A percentile compares a stretch with the other conserved stretches of the same genome.
Conservation (phyloP, 1,140 invertebrate species). For the Druon quercuslanigerum region DNA sequence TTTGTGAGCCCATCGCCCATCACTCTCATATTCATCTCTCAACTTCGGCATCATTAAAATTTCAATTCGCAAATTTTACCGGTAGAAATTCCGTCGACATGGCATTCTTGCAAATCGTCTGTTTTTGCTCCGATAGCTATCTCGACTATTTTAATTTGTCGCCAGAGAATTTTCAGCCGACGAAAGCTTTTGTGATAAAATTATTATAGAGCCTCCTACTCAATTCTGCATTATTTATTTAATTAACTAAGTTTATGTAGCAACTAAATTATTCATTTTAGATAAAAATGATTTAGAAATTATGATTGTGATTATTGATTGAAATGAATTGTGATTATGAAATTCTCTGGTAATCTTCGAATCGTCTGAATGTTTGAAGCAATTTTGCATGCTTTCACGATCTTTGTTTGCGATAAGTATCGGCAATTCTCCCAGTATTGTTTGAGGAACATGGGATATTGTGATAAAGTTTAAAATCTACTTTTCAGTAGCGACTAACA, state of each 20-base stretch:
- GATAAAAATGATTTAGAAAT: too few species aligned
- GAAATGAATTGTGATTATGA: conserved; percentile 5
- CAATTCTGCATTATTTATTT: neutral
- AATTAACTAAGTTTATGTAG: too few species aligned
- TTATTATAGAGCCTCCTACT: conserved; percentile 20
- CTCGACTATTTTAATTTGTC: neutral
- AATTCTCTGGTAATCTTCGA: conserved; percentile 29
- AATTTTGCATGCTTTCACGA: neutral
- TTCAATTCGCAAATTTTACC: conserved; percentile 38
- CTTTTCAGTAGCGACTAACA: conserved; percentile 7
- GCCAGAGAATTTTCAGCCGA: conserved; percentile 23
- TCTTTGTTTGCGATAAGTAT: neutral
- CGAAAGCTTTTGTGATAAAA: conserved; percentile 28
- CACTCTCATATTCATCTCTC: conserved; percentile 63
- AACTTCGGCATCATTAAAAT: conserved; percentile 56
- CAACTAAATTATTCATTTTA: too few species aligned
- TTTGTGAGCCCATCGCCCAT: conserved; percentile 71
- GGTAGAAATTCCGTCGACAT: neutral
- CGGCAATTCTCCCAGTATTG: conserved; percentile 38
- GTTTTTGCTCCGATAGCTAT: neutral
- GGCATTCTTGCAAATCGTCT: neutral
- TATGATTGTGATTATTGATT: neutral
- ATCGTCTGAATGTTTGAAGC: neutral
- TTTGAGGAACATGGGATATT: conserved; percentile 7
- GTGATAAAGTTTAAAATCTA: neutral